Evolutionary conservation across 2,113 vertebrate species (phyloP).

Genomic region (Cebus imitator): DNA sequence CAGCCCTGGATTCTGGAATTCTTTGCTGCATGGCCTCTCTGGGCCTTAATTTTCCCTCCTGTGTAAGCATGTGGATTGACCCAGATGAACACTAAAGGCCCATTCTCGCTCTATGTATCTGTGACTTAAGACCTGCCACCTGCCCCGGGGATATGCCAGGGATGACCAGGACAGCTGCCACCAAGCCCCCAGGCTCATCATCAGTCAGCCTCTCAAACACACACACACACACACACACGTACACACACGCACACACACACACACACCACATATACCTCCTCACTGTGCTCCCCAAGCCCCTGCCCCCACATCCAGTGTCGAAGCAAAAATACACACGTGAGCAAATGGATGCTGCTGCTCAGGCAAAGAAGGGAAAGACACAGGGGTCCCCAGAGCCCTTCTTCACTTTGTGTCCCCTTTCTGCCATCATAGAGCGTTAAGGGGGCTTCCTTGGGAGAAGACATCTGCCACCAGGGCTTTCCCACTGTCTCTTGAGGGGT

Average conservation of each 20-base stretch:
- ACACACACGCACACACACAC: not conserved
- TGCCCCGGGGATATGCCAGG: slow-evolving; percentile 15
- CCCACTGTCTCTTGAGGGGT: not conserved
- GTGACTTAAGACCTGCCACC: slow-evolving; percentile 37
- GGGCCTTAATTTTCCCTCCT: slow-evolving; percentile 19
- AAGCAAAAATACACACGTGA: slow-evolving; percentile 64
- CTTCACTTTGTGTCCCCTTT: not conserved
- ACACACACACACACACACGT: slow-evolving; percentile 5
- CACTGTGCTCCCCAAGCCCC: slow-evolving; percentile 71
- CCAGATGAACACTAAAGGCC: not conserved
- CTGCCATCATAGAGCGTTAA: not conserved
- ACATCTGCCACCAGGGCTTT: not conserved
- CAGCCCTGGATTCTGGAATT: not conserved
- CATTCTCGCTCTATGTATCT: not conserved
- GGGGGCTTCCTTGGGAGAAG: not conserved
- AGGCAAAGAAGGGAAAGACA: not conserved
- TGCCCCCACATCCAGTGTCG: slow-evolving; percentile 43
- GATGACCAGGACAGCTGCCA: slow-evolving; percentile 18
- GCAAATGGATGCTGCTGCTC: slow-evolving; percentile 25
- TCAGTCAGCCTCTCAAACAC: not conserved
- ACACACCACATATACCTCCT: slow-evolving; percentile 62
- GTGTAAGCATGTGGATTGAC: not conserved
- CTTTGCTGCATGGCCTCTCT: not conserved
- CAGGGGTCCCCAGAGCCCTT: not conserved
- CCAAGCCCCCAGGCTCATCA: not conserved